phyloP scores from a whole-genome alignment of 2,797 vertebrate species.

The Calcarius lapponicus region DNA sequence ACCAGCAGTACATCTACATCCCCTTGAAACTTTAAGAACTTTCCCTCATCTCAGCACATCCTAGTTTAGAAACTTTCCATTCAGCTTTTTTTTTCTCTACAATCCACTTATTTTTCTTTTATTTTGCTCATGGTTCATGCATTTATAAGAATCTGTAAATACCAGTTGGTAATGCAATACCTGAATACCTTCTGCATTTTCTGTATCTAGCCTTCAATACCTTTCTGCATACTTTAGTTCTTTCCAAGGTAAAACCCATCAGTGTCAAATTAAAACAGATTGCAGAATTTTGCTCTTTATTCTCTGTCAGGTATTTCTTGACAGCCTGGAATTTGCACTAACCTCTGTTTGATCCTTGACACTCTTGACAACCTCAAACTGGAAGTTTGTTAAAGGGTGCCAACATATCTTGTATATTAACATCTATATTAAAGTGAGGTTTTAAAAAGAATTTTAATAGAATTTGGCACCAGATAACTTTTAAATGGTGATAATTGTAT shows the following conservation, averaged over 20 bases:
- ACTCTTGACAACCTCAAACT: neutral
- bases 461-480: neutral
- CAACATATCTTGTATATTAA: neutral
- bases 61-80: neutral
- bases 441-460: neutral
- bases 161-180: neutral
- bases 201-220: neutral
- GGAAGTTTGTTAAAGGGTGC: neutral
- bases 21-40: neutral
- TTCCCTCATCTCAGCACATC: neutral
- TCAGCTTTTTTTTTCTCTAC: neutral
- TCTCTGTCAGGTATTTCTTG: neutral
- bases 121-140: neutral
- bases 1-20: neutral
- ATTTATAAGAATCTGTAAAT: neutral
- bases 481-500: neutral
- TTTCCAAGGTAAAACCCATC: neutral
- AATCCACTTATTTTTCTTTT: neutral
- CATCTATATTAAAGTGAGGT: neutral
- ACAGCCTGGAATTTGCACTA: neutral
- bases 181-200: neutral
- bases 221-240: neutral
- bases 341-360: conserved; percentile 18
- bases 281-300: conserved; percentile 18
- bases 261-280: neutral